A percentile compares a stretch with the other conserved stretches of the same genome.
phyloP scores from a whole-genome alignment of 2,888 invertebrate genomes.

The Agriotes lineatus region DNA sequence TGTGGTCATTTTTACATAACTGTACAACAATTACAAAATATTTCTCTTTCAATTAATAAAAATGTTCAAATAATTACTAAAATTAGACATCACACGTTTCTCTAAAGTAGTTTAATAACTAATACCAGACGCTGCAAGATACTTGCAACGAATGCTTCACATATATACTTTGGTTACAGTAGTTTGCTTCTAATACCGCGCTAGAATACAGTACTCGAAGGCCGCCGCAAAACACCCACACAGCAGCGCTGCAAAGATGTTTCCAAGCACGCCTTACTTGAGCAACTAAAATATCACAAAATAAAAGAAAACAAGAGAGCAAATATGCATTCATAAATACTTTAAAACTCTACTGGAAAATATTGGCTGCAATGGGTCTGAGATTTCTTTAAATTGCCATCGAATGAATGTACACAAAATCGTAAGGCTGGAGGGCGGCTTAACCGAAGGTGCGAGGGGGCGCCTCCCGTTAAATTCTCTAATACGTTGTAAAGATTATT shows the following conservation, averaged over 20 bases:
- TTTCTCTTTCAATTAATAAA: slow-evolving; percentile 50
- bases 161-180: slow-evolving; percentile 55
- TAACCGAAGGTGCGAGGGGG: not conserved
- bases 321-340: slow-evolving; percentile 37
- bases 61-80: slow-evolving; percentile 49
- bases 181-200: slow-evolving; percentile 52
- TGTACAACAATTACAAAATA: slow-evolving; percentile 55
- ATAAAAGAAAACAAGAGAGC: slow-evolving; percentile 47
- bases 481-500: slow-evolving; percentile 16
- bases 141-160: slow-evolving; percentile 42
- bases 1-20: slow-evolving; percentile 52
- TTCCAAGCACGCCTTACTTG: slow-evolving; percentile 35
- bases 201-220: slow-evolving; percentile 49
- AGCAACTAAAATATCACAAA: slow-evolving; percentile 51
- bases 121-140: slow-evolving; percentile 39
- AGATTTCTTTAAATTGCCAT: slow-evolving; percentile 15
- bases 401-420: slow-evolving; percentile 12
- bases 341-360: slow-evolving; percentile 23
- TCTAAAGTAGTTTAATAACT: slow-evolving; percentile 39
- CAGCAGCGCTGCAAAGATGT: slow-evolving; percentile 16
- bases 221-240: slow-evolving; percentile 21
- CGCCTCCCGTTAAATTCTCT: slow-evolving; percentile 2
- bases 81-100: slow-evolving; percentile 47
- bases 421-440: slow-evolving; percentile 6
- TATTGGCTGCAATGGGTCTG: slow-evolving; percentile 16